Evolutionary conservation across 1,140 invertebrate species (phyloP), one percentile per base, ranked within the genome.

Genomic region (Drosophila pseudoobscura): DNA sequence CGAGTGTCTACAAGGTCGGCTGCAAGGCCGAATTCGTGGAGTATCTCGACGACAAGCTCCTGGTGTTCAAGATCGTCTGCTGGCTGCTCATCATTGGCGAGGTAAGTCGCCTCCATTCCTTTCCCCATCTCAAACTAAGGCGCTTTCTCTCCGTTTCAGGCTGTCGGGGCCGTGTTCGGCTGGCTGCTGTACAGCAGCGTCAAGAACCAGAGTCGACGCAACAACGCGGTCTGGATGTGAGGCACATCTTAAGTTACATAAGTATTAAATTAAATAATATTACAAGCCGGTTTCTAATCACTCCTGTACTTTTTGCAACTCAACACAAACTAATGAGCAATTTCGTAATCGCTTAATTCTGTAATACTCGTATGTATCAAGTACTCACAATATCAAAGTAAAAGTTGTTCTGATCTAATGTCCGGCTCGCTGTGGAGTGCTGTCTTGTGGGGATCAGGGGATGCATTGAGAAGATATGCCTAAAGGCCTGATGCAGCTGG

Each of bases 141-240:
- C 15, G 0, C 15, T 41, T 31, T 6, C 26, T 46, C 35, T 20
- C 31, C 2, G 41, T 55, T 75, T 15, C 44, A 90, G 89, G 70
- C 57, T 43, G 49, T 78, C 50, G 89, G 75, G 17, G 89, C 78
- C 11, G 60, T 78, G 8, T 71, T 90, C 6, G 89, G 72, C 45
- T 90, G 89, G 89, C 8, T 89, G 53, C 58, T 90, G 4, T 76
- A 79, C 41, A 91, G 77, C 22, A 87, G 82, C 7, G 41, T 90
- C 5, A 89, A 89, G 57, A 91, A 91, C 15, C 69, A 89, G 45
- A 85, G 71, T 31, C 75, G 89, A 3, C 85, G 89, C 15, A 78
- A 80, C 20, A 90, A 91, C 72, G 69, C 84, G n/a, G 83, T 77
- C 24, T 91, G 89, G 89, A 90, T 90, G 85, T 91, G 58, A 68